phyloP scores from a whole-genome alignment of 2,113 vertebrate genomes.

The Thunnus maccoyii region DNA sequence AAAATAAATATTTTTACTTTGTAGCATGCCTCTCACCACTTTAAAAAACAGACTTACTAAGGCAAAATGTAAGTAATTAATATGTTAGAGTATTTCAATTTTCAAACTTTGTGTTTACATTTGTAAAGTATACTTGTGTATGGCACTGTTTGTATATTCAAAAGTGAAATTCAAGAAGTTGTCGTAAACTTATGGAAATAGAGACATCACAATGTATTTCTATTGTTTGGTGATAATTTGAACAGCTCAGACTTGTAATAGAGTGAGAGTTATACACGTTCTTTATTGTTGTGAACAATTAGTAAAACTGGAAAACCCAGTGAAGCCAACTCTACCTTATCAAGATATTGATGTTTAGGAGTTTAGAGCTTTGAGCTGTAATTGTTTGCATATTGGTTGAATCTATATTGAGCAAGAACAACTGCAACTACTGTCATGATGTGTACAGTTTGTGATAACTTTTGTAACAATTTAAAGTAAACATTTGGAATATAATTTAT shows the following conservation, averaged over 20 bases:
- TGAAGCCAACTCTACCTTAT: conserved; percentile 83
- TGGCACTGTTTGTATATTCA: conserved; percentile 72
- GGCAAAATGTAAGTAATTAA: conserved; percentile 35
- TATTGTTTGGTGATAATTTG: conserved; percentile 88
- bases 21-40: conserved; percentile 76
- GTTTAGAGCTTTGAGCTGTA: conserved; percentile 86
- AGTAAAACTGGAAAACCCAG: conserved; percentile 82
- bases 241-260: conserved; percentile 78
- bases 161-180: conserved; percentile 59
- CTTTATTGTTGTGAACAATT: conserved; percentile 89
- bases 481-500: conserved; percentile 91
- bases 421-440: conserved; percentile 88
- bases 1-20: conserved; percentile 70
- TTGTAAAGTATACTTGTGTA: conserved; percentile 59
- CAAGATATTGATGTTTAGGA: conserved; percentile 85
- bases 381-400: conserved; percentile 85
- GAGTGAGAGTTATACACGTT: conserved; percentile 89
- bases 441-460: conserved; percentile 99
- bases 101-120: conserved; percentile 70
- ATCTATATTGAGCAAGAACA: conserved; percentile 86
- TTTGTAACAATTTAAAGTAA: conserved; percentile 93
- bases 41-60: conserved; percentile 24
- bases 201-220: conserved; percentile 86
- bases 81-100: conserved; percentile 52
- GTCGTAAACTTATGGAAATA: conserved; percentile 62